A percentile compares a stretch with the other conserved stretches of the same genome.
Conservation (phyloP, 2,113 vertebrate genomes). For the Accipiter cooperii region DNA sequence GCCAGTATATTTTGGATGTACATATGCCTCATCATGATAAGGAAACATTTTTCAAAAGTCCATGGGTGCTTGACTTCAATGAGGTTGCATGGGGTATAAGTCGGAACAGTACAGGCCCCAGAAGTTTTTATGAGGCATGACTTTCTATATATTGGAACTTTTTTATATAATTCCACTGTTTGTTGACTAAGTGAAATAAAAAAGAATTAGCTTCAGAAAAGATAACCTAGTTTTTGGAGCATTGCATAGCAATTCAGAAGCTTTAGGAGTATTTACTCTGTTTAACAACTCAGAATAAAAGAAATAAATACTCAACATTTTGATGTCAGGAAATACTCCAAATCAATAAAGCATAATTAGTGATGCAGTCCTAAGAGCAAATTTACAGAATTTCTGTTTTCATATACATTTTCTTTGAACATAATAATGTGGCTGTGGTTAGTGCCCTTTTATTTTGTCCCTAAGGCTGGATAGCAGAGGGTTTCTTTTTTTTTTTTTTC, state of each 20-base stretch:
- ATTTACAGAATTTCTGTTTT: not conserved
- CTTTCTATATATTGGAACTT: not conserved
- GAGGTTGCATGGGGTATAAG: not conserved
- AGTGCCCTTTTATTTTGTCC: not conserved
- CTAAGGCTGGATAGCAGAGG: not conserved
- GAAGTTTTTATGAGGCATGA: not conserved
- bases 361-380: not conserved
- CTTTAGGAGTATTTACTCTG: not conserved
- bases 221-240: not conserved
- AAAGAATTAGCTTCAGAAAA: not conserved
- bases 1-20: not conserved
- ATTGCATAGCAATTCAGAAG: not conserved
- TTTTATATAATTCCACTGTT: not conserved
- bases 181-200: not conserved
- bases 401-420: not conserved
- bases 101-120: not conserved
- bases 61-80: not conserved
- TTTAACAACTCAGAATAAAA: not conserved
- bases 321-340: not conserved
- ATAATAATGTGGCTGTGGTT: not conserved
- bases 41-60: not conserved
- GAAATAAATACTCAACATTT: not conserved
- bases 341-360: not conserved
- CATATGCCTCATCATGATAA: not conserved
- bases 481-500: not conserved